Conservation (phyloP, 2,888 invertebrate genomes). For the Nymphalis c-album region DNA sequence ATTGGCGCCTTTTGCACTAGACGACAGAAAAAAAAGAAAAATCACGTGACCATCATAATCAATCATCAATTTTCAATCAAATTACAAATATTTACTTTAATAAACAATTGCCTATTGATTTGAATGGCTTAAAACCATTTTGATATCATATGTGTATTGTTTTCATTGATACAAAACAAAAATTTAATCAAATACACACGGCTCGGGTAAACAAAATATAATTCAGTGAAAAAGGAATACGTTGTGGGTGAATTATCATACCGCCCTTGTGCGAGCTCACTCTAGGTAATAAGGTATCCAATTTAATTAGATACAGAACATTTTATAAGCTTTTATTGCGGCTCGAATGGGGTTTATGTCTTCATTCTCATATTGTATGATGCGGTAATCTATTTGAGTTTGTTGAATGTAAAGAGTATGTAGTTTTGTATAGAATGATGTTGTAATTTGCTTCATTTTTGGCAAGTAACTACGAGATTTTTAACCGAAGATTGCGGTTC, state of each 20-base stretch:
- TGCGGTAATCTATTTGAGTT: not conserved
- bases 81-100: too few species aligned
- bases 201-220: constrained; percentile 3
- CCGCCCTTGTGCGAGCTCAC: constrained; percentile 33
- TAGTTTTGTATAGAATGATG: too few species aligned
- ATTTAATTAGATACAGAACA: constrained; percentile 69
- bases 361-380: constrained; percentile 45
- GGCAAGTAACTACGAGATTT: too few species aligned
- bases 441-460: too few species aligned
- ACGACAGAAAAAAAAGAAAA: not conserved
- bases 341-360: constrained; percentile 50
- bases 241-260: constrained; percentile 44
- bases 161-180: not conserved
- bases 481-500: too few species aligned
- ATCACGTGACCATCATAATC: too few species aligned
- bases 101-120: too few species aligned
- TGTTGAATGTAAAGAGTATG: not conserved
- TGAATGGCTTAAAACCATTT: too few species aligned
- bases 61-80: too few species aligned
- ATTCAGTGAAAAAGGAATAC: constrained; percentile 27
- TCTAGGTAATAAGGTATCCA: constrained; percentile 43
- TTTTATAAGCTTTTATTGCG: constrained; percentile 66
- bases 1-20: too few species aligned
- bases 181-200: constrained; percentile 34
- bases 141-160: too few species aligned